Base-by-base conservation (phyloP, 53 echinoderm and acorn worm species). In the Echinarachnius parma region DNA sequence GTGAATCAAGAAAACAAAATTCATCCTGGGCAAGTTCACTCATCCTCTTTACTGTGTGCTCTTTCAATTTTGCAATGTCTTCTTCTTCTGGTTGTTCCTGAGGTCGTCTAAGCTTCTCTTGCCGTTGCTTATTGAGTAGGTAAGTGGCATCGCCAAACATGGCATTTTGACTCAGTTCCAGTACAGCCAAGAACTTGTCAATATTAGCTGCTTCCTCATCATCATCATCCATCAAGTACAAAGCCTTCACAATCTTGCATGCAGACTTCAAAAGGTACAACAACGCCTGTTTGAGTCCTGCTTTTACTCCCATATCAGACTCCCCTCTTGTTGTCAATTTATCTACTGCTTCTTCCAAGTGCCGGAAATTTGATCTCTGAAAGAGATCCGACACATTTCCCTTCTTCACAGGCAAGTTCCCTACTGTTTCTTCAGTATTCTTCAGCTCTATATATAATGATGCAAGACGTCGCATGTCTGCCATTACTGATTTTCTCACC, bases 401-500 rank as follows among this genome's bases (percentile, higher is more conserved):
- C 19, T 47, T 54, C 35, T 82, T 76, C 9, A 21, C 49, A 34
- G 81, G 72, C 8, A 86, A 34, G 58, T 50, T 31, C 24, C 86
- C 81, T 23, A 81, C 30, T 9, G 20, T 48, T 32, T 86, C 67
- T 63, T 89, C 74, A 20, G 65, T 44, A 24, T 64, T 44, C 53
- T 31, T 49, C 42, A 89, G 33, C 27, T 60, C 62, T n/a, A 69
- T 29, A 35, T 89, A 81, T 16, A 89, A 60, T n/a, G 77, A 53
- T 21, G 81, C 80, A 8, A 89, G 64, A 56, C 85, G 44, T 36
- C 89, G 39, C 85, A 89, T 81, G 32, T 81, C 85, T 39, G 85
- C 36, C 85, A 85, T 89, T 4, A 89, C 85, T 53, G 81, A 81
- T 53, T 70, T 85, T 52, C 89, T 31, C 18, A 85, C 85, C 30